A percentile compares a stretch with the other conserved stretches of the same genome.
Conservation (phyloP, 2,888 invertebrate genomes). For the Baccha elongata region DNA sequence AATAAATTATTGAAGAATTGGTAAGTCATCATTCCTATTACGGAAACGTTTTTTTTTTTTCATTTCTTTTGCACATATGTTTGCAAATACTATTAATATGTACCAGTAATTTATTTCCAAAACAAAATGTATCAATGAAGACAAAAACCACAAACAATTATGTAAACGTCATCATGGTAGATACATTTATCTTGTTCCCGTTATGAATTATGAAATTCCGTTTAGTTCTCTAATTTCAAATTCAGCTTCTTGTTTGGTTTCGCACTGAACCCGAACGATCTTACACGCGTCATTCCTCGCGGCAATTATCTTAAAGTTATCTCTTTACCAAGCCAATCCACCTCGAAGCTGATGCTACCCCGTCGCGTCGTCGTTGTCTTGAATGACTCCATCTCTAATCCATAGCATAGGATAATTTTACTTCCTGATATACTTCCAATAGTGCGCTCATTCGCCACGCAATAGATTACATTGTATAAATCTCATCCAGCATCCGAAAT, state of each 20-base stretch:
- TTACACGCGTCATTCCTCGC: not conserved
- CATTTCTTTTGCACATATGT: no score
- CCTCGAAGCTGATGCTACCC: not conserved
- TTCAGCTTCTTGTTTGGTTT: not conserved
- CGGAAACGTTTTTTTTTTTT: no score
- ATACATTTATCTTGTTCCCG: slow-evolving; percentile 1
- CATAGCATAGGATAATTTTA: slow-evolving; percentile 1
- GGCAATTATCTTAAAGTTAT: slow-evolving; percentile 17
- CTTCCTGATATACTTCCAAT: slow-evolving; percentile 29
- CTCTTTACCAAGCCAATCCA: not conserved
- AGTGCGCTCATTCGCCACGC: not conserved
- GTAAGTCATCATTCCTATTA: no score
- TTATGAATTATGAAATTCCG: slow-evolving; percentile 11
- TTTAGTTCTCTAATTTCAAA: slow-evolving; percentile 10
- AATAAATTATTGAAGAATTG: no score
- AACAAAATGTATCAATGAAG: not conserved
- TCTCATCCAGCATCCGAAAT: slow-evolving; percentile 16
- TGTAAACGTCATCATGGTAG: not conserved
- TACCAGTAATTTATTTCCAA: not conserved
- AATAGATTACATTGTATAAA: slow-evolving; percentile 8
- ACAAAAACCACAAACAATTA: not conserved
- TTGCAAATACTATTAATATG: no score
- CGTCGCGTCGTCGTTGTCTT: not conserved
- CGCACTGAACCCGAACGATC: slow-evolving; percentile 8
- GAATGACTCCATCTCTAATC: not conserved